Percentiles rank a stretch among this genome's conserved stretches.
Evolutionary conservation across 2,797 vertebrate genomes (phyloP).

Genomic region (Pterois miles): DNA sequence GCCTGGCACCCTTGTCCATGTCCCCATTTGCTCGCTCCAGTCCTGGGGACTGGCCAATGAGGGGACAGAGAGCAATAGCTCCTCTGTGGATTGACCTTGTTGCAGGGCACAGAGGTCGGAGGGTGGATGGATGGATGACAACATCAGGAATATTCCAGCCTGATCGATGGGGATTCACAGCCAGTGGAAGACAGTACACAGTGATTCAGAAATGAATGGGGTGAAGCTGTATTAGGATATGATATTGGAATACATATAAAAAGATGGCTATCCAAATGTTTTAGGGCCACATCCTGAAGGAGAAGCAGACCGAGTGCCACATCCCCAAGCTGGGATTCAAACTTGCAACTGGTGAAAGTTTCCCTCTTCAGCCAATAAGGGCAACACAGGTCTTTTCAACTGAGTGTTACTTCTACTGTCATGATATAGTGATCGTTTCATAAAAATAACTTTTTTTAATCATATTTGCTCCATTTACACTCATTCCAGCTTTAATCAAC

Average conservation of each 20-base stretch:
- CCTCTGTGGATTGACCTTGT: constrained; percentile 91
- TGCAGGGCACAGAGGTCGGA: constrained; percentile 83
- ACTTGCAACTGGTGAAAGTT: background rate
- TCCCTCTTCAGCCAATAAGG: too few species aligned
- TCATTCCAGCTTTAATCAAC: too few species aligned
- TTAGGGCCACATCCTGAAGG: background rate
- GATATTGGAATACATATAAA: constrained; percentile 11
- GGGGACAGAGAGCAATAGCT: constrained; percentile 80
- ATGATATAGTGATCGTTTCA: too few species aligned
- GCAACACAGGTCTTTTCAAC: background rate
- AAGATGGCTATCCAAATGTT: background rate
- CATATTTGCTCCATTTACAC: too few species aligned
- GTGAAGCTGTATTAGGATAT: background rate
- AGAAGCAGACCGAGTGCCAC: background rate
- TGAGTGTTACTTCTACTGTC: background rate
- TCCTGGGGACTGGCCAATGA: constrained; percentile 86
- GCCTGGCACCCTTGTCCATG: constrained; percentile 80
- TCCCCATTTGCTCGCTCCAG: constrained; percentile 81
- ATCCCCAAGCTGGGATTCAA: background rate
- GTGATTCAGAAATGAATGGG: background rate
- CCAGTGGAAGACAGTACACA: constrained; percentile 1
- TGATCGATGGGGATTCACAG: constrained; percentile 85
- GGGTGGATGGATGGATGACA: constrained; percentile 84
- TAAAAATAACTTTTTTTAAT: too few species aligned
- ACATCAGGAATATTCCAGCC: constrained; percentile 85